Percentiles rank a stretch among this genome's conserved stretches.
Conservation (phyloP, 2,113 vertebrate genomes). For the Columbina picui region DNA sequence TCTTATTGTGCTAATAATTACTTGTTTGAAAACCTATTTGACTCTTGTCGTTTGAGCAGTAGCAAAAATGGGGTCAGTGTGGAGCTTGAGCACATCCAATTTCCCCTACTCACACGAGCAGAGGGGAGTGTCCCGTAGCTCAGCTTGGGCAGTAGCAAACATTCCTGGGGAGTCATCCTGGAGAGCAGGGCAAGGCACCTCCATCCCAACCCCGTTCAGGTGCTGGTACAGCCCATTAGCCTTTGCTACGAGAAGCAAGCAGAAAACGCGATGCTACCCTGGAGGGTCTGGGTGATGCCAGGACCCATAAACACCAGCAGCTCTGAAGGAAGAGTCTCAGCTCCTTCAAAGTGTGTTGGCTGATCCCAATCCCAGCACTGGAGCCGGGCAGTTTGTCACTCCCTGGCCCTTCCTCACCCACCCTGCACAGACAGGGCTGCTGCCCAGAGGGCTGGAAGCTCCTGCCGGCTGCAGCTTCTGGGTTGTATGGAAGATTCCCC, state of each 20-base stretch:
- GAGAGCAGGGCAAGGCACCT: not conserved
- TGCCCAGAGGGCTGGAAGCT: not conserved
- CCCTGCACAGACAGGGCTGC: not conserved
- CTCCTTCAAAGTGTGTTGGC: not conserved
- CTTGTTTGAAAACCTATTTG: not conserved
- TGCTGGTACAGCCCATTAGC: fast-evolving
- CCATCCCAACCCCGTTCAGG: fast-evolving
- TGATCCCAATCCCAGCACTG: not conserved
- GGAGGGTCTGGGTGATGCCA: not conserved
- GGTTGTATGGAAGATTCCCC: not conserved
- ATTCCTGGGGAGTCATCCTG: not conserved
- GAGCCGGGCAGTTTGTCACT: not conserved
- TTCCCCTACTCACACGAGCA: not conserved
- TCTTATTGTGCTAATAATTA: not conserved
- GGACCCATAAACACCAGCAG: not conserved
- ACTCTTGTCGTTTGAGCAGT: not conserved
- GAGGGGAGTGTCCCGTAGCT: not conserved
- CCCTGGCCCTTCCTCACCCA: not conserved
- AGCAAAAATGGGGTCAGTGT: not conserved
- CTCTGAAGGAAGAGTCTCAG: not conserved
- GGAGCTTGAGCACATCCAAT: not conserved
- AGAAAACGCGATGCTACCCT: fast-evolving
- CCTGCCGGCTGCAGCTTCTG: not conserved
- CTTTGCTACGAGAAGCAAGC: not conserved
- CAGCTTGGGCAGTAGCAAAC: fast-evolving